Conservation (phyloP, 2,888 invertebrate genomes). For the Capitulum mitella region DNA sequence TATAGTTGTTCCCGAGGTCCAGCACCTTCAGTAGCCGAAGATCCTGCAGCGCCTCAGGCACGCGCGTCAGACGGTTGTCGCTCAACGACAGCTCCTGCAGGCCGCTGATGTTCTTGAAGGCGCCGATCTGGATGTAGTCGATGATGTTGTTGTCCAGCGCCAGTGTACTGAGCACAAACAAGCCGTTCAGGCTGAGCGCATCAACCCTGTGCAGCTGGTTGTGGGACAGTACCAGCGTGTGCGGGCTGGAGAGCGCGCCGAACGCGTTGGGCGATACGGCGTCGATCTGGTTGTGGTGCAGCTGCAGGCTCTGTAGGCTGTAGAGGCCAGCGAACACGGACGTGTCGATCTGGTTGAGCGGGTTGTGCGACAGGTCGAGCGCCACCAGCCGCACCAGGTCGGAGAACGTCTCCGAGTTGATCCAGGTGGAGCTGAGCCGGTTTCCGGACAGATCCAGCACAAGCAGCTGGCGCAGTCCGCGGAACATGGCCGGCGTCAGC, state of each 20-base stretch:
- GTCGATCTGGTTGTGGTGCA: constrained; percentile 70
- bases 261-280: constrained; percentile 63
- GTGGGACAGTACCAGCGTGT: constrained; percentile 71
- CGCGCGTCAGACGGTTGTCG: constrained; percentile 66
- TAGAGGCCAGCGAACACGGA: constrained; percentile 78
- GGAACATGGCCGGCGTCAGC: constrained; percentile 64
- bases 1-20: constrained; percentile 77
- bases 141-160: constrained; percentile 74
- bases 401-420: constrained; percentile 67
- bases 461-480: constrained; percentile 61
- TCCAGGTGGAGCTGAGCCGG: constrained; percentile 67
- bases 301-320: constrained; percentile 56
- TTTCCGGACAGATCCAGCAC: constrained; percentile 65
- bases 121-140: constrained; percentile 62
- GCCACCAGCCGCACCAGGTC: constrained; percentile 64
- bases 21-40: constrained; percentile 69
- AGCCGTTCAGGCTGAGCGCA: constrained; percentile 50
- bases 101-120: constrained; percentile 68
- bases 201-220: constrained; percentile 63
- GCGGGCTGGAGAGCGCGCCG: constrained; percentile 65
- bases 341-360: constrained; percentile 71
- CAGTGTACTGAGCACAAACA: constrained; percentile 58
- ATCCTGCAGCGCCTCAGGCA: constrained; percentile 67
- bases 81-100: constrained; percentile 74
- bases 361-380: constrained; percentile 67